These are phyloP conservation scores for Zaprionus lineosus DNA, from an alignment of 2,888 invertebrate species.

Conservation along the genomic window DNA sequence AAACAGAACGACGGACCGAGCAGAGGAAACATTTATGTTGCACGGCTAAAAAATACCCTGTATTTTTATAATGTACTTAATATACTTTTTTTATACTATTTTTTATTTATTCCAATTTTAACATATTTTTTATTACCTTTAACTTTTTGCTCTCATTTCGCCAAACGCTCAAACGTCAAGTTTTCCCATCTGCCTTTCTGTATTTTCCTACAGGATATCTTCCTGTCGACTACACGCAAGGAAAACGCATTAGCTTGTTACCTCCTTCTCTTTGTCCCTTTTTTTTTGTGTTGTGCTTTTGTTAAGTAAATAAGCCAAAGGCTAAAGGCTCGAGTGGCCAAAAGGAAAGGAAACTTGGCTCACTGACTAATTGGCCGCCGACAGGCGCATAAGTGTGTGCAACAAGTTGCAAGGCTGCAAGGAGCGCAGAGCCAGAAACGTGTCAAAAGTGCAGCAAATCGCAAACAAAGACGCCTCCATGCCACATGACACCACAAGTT, in stretches of 20 bases:
- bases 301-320: background rate
- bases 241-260: background rate
- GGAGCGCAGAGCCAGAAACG: conserved; percentile 8
- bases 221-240: background rate
- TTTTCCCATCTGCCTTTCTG: no score
- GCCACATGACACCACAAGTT: conserved; percentile 27
- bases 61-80: no score
- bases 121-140: no score
- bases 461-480: conserved; percentile 20
- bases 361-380: conserved; percentile 38
- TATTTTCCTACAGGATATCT: background rate
- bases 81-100: no score
- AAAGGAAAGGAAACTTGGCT: conserved; percentile 22
- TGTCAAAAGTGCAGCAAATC: conserved; percentile 33
- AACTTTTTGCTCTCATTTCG: no score
- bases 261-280: background rate
- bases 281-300: background rate
- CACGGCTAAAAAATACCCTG: conserved; percentile 6
- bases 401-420: conserved; percentile 48
- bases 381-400: conserved; percentile 49
- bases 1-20: conserved; percentile 32
- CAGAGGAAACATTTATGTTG: background rate
- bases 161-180: no score
- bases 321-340: conserved; percentile 2
- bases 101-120: no score